These are phyloP conservation scores for Smittia sp. DNA, from an alignment of 2,888 invertebrate species.

Conservation along the genomic window DNA sequence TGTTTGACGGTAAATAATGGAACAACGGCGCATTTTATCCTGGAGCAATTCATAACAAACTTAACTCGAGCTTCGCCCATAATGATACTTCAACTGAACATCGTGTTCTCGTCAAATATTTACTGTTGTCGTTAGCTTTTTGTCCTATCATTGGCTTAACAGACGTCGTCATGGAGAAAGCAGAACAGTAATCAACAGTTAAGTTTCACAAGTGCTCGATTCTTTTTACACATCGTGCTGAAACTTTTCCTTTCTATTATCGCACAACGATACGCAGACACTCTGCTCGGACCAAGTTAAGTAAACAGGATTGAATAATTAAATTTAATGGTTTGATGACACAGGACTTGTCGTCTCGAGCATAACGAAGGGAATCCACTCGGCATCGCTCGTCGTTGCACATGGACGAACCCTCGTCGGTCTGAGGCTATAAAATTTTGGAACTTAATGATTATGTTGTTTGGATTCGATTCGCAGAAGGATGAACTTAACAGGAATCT, in stretches of 20 bases:
- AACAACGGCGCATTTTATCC: neutral
- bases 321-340: neutral
- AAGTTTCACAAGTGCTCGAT: neutral
- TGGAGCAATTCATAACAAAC: neutral
- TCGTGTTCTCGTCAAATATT: neutral
- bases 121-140: neutral
- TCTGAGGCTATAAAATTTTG: neutral
- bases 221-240: neutral
- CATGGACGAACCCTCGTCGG: neutral
- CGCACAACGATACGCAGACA: neutral
- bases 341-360: neutral
- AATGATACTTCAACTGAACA: neutral
- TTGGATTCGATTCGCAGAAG: neutral
- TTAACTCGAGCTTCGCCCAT: neutral
- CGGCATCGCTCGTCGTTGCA: no score
- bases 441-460: neutral
- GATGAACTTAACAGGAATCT: neutral
- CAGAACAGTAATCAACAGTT: conserved; percentile 8
- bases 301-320: conserved; percentile 1
- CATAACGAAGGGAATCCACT: neutral
- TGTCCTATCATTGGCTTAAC: neutral
- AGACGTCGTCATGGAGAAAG: neutral
- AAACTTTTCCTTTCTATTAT: neutral
- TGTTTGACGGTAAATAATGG: no score
- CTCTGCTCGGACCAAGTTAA: neutral